Conservation (phyloP, 2,113 vertebrate species). For the Sterna hirundo region DNA sequence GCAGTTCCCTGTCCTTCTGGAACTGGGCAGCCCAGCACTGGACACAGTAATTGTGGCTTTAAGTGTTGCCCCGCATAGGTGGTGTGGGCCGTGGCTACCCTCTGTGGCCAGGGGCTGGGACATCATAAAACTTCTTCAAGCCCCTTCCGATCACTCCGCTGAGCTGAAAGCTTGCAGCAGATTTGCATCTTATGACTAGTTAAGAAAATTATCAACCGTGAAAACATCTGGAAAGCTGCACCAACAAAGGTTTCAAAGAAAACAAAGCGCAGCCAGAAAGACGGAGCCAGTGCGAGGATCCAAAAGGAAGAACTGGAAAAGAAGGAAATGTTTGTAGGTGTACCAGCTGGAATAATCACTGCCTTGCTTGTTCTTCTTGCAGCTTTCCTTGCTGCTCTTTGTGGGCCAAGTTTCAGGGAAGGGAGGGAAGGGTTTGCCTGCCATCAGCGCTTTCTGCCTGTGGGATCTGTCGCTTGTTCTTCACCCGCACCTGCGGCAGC, state of each 20-base stretch:
- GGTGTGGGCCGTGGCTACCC: background rate
- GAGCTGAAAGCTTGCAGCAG: background rate
- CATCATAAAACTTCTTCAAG: background rate
- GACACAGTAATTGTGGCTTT: background rate
- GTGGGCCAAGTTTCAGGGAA: background rate
- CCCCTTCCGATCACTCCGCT: background rate
- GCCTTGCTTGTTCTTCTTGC: background rate
- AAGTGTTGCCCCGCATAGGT: background rate
- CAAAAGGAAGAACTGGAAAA: constrained; percentile 39
- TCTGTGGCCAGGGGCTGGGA: background rate
- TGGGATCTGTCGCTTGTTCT: background rate
- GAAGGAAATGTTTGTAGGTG: background rate
- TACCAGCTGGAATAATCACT: constrained; percentile 28
- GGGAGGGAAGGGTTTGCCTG: background rate
- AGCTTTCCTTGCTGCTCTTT: background rate
- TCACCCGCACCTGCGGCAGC: background rate
- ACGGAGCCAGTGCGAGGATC: background rate
- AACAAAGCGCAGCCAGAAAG: constrained; percentile 24
- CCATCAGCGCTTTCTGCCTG: background rate
- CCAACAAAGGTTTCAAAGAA: background rate
- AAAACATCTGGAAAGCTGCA: constrained; percentile 25
- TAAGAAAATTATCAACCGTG: background rate
- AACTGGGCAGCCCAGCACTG: background rate
- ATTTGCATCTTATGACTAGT: background rate
- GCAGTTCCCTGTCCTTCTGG: background rate